Base-by-base conservation (phyloP, 2,888 invertebrate genomes). In the Agrenia bidenticulata region DNA sequence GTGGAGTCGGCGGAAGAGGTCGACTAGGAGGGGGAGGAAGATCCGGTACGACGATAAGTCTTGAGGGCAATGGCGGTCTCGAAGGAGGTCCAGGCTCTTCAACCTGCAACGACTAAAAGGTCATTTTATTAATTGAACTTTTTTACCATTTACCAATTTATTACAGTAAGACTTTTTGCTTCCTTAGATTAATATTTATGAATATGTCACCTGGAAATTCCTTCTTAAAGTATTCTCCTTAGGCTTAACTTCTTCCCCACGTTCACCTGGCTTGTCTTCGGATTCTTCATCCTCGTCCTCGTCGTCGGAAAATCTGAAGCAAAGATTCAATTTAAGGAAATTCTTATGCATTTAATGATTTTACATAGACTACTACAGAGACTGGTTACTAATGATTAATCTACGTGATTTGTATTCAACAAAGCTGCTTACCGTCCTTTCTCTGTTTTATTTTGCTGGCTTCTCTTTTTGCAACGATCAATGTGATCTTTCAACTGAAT, bases 401-500 rank as follows among this genome's bases (percentile, higher is more conserved):
- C n/a, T n/a, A n/a, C n/a, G n/a, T n/a, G n/a, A n/a, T n/a, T n/a
- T n/a, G n/a, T n/a, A 13, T 51, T 23, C 21, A 51, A 15, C 24
- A 24, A 2, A 23, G 21, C 39, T 26, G 54, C 58, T 54, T 82
- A 83, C 79, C 71, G 76, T 81, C 83, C 83, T 82, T 92, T 91
- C 80, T 94, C 74, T n/a, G 69, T 69, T 57, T 75, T 75, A 24
- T 69, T 67, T 61, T 75, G 75, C 42, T 75, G 75, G 49, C 73
- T 75, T 80, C 94, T 88, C 81, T 94, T 94, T 84, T 94, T 94
- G 83, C 94, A 94, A 74, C 93, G 85, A 83, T 99, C 99, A 81
- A 99, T 97, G 82, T 99, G 98, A 83, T 99, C 99, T 82, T 98
- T 98, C 74, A 99, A 87, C 81, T 98, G 96, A 82, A 96, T 97